phyloP scores from a whole-genome alignment of 2,888 invertebrate genomes.

The Drosophila yooni region DNA sequence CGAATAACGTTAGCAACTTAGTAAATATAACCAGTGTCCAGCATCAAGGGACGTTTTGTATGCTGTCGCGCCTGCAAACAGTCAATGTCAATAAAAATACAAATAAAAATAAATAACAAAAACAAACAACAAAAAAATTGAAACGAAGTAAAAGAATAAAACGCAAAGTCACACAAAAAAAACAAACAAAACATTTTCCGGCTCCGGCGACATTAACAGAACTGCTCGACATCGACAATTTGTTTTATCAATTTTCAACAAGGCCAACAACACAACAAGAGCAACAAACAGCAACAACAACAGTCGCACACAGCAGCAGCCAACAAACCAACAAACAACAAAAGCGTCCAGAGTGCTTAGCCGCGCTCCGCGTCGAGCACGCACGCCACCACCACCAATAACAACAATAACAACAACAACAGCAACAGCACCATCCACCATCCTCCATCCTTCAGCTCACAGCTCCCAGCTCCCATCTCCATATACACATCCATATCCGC shows the following conservation, averaged over 20 bases:
- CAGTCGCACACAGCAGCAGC: conserved; percentile 37
- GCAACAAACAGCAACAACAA: conserved; percentile 51
- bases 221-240: conserved; percentile 83
- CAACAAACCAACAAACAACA: conserved; percentile 70
- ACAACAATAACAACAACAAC: conserved; percentile 16
- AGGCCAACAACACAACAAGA: conserved; percentile 62
- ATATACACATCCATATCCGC: conserved; percentile 49
- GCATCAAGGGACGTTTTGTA: conserved; percentile 55
- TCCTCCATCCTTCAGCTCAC: conserved; percentile 59
- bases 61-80: conserved; percentile 37
- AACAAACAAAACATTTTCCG: conserved; percentile 83
- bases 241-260: conserved; percentile 82
- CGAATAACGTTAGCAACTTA: conserved; percentile 14
- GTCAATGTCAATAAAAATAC: conserved; percentile 64
- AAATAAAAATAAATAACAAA: conserved; percentile 21
- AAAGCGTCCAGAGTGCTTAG: conserved; percentile 79
- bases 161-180: conserved; percentile 73
- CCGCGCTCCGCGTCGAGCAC: conserved; percentile 66
- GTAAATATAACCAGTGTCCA: conserved; percentile 42
- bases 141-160: conserved; percentile 50
- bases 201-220: conserved; percentile 83
- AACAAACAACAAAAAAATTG: conserved; percentile 7
- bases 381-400: conserved; percentile 59
- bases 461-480: conserved; percentile 16
- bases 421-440: conserved; percentile 42